Evolutionary conservation across 2,797 vertebrate genomes (phyloP), one percentile per base, ranked within the genome.

Genomic region (Sciaenops ocellatus): DNA sequence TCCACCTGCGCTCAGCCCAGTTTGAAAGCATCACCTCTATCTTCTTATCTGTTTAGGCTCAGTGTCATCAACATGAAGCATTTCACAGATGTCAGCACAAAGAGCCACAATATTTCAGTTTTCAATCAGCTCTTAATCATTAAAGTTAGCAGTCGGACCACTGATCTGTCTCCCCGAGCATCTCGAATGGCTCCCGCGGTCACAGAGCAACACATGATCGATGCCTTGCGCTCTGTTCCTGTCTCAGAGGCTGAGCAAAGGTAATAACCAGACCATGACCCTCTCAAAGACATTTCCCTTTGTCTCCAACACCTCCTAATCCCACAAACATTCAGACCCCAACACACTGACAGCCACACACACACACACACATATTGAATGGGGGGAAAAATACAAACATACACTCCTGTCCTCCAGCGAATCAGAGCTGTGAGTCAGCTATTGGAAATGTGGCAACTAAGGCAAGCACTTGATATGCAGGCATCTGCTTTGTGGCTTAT

Each of bases 401-500:
- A 52, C 73, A 74, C 63, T 68, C 28, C 70, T 44, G 59, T 78
- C 78, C 85, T 81, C 62, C 42, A 76, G 84, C 78, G 60, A 91
- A 88, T 93, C 88, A 79, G 69, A 84, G 84, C 66, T 68, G 88
- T 86, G 89, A 94, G 90, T 94, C 86, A 92, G 87, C 90, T 89
- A 83, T 87, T 88, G 84, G 91, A 87, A 89, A 84, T 79, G 89
- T 91, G 92, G 92, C 91, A 91, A 91, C 92, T 84, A 81, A 92
- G 89, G 88, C 87, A 73, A 87, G 80, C 85, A 89, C 91, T 93
- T 93, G 91, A 93, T 91, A 94, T 87, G 90, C 90, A 92, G 87
- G 91, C 92, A 91, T 95, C 93, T 92, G 93, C 92, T 94, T 90
- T 91, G 91, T 90, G 89, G 93, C 93, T 95, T 95, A 95, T 95